Evolutionary conservation across 1,140 invertebrate species (phyloP), one percentile per base, ranked within the genome.

Genomic region (Helicorthomorpha holstii): DNA sequence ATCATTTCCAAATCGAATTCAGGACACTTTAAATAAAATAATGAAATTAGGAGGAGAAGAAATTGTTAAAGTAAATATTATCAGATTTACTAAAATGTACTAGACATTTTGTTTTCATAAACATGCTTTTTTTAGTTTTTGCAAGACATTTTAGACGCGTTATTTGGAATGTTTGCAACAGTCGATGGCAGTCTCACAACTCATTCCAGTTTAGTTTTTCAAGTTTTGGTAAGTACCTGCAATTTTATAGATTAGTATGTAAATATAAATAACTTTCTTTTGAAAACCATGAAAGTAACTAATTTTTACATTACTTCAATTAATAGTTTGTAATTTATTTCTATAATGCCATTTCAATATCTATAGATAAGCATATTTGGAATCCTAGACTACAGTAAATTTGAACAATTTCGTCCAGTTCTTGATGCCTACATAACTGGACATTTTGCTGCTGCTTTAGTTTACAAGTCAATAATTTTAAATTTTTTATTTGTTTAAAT

Each of bases 381-480:
- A 65, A 69, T 92, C 2, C 66, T 98, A 46, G 86, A 94, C 59
- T 90, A 85, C 59, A 82, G 80, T 47, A 90, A 93, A 63, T 96
- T 94, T 69, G 82, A 92, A 62, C 88, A 96, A 64, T 97, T 96
- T 66, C 82, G 89, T 57, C 87, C 91, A 1, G 90, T 96, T 0
- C 80, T 97, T 66, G 90, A 97, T 63, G 85, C 85, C 1, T 98
- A 98, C 60, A 93, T 98, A 41, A 83, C 86, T 56, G 83, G 83
- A 56, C 89, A 95, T 66, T 97, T 97, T 71, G 87, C 90, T 4
- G 91, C 91, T 23, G 87, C 91, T 1, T 73, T 96, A 16, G 92
- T 94, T 14, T 95, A 96, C 68, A 91, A 92, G 83, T 81, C 74
- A 73, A 75, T 68, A n/a, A 10, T 23, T 23, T 46, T 12, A 46